phyloP scores from a whole-genome alignment of 2,797 vertebrate species.

The Poeciliopsis presidionis region DNA sequence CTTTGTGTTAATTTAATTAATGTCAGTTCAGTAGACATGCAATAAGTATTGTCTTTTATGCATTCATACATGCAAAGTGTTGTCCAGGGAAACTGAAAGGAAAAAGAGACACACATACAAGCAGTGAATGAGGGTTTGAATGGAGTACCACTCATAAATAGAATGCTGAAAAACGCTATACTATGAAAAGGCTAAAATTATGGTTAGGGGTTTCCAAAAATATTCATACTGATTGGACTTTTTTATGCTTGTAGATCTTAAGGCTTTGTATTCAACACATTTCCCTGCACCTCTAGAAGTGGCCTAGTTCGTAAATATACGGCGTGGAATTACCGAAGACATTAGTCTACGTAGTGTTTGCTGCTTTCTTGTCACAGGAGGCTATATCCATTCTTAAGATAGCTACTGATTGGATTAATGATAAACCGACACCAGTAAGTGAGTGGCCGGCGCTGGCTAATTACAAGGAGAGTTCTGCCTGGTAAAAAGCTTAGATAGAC shows the following conservation, averaged over 20 bases:
- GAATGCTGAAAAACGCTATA: not conserved
- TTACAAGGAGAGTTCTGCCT: not conserved
- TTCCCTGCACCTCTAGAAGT: not conserved
- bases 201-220: not conserved
- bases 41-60: not conserved
- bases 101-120: not conserved
- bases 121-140: not conserved
- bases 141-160: not conserved
- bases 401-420: not conserved
- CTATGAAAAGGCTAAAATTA: not conserved
- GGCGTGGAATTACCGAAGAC: not conserved
- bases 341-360: not conserved
- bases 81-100: not conserved
- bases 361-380: not conserved
- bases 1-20: conserved; percentile 1
- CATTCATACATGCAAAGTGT: not conserved
- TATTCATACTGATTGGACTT: not conserved
- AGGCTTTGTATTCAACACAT: not conserved
- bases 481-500: too few relatives aligned
- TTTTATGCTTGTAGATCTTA: not conserved
- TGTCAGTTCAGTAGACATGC: not conserved
- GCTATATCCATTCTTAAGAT: not conserved
- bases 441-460: not conserved
- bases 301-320: not conserved
- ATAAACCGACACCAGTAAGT: not conserved